Base-by-base conservation (phyloP, 2,797 vertebrate genomes). In the Geotrypetes seraphini region DNA sequence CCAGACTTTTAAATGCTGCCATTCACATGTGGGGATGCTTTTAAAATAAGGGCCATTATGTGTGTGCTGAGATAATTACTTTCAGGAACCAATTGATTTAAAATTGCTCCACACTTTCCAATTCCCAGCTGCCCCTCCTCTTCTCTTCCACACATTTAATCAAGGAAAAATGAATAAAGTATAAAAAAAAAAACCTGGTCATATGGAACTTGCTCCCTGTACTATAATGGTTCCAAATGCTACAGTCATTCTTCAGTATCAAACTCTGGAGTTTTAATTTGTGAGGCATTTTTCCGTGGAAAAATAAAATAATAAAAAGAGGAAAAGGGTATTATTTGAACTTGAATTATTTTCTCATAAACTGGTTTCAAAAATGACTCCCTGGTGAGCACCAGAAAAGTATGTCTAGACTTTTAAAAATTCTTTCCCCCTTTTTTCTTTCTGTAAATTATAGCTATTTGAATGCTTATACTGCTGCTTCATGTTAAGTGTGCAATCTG, bases 321-420 rank as follows among this genome's bases (percentile, higher is more conserved):
- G 31, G 39, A 29, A 45, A 39, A 23, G 40, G 37, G 28, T 50
- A 63, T 66, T 78, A 64, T 75, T 39, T 74, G 60, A 65, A 61
- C 63, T 64, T 64, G 59, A 66, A 73, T 80, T 77, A 79, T 66
- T 67, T 79, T 69, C 71, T 69, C 59, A 45, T 77, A 73, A 76
- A 79, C 57, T 63, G 48, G 65, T 66, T 66, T 66, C 64, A 45
- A 70, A 43, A 78, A 79, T 28, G 26, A 74, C 69, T 78, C 77
- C 74, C 76, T 53, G 19, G 35, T 60, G 75, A 73, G 48, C 60
- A 71, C 58, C 62, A 70, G 58, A 52, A 69, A 74, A 69, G 60
- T 51, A 56, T 71, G 78, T 83, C 78, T 83, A 77, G 68, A 75
- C 66, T 43, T 39, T 65, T 72, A n/a, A n/a, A n/a, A n/a, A n/a